phyloP scores from a whole-genome alignment of 2,888 invertebrate genomes.

The Fragum whitleyi region DNA sequence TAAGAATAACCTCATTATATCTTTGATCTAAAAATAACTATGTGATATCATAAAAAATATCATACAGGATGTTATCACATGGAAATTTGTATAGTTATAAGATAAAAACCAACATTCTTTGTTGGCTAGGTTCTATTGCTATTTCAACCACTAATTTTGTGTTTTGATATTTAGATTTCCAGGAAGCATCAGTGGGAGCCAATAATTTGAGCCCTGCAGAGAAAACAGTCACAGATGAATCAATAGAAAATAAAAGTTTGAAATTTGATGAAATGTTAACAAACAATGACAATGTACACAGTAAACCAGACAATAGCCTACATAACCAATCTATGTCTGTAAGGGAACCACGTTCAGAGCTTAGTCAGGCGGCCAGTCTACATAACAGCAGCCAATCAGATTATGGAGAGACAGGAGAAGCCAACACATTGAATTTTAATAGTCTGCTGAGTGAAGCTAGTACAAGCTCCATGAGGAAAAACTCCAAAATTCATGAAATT shows the following conservation, averaged over 20 bases:
- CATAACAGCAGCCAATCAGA: neutral
- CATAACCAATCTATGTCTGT: neutral
- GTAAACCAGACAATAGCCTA: neutral
- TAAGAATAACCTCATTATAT: too few species aligned
- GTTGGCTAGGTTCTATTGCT: too few species aligned
- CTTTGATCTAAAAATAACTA: too few species aligned
- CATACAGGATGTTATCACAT: too few species aligned
- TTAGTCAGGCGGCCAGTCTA: neutral
- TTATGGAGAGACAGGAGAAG: neutral
- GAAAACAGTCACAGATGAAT: neutral
- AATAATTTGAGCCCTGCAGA: constrained; percentile 39
- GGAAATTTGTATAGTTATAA: too few species aligned
- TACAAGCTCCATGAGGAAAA: neutral
- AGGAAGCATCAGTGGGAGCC: neutral
- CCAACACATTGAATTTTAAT: neutral
- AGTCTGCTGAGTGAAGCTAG: neutral
- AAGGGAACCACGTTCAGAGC: neutral
- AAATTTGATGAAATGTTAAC: neutral
- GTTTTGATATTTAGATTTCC: constrained; percentile 29
- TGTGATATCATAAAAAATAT: too few species aligned
- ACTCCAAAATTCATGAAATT: neutral
- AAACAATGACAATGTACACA: constrained; percentile 6
- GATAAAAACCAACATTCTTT: too few species aligned
- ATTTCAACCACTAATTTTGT: too few species aligned
- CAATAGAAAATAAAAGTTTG: neutral